Base-by-base conservation (phyloP, 2,888 invertebrate genomes). In the Periphyllus acericola region DNA sequence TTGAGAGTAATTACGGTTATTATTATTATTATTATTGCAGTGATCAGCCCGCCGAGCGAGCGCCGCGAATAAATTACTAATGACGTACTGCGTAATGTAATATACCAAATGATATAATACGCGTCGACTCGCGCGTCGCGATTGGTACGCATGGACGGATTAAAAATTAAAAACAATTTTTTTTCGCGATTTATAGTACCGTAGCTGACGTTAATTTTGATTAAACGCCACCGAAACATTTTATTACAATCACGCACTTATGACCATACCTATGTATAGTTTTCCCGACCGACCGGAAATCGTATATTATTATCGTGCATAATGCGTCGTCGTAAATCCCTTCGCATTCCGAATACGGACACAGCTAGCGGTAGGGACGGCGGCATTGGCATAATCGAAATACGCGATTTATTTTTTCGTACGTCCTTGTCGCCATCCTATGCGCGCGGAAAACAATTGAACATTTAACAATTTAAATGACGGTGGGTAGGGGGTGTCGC, bases 121-220 rank as follows among this genome's bases (percentile, higher is more conserved):
- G 14, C 52, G 3, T 60, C 46, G 78, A 34, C 78, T n/a, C 4
- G 52, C 14, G n/a, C 6, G 17, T 40, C 32, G 14, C 14, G 17
- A 66, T 46, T 6, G 36, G 11, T 46, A 19, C 55, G n/a, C 46
- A 29, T 60, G 19, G 21, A n/a, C 71, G 78, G 29, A 55, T 85
- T 79, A 85, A 79, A 85, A 85, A 85, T 68, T 71, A 71, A 78
- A 79, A 78, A 79, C 11, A 14, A 21, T 78, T 68, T 79, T 84
- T 68, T 34, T 11, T 9, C 14, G 46, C 46, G 14, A 46, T 14
- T 46, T 14, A 8, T 40, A 46, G 46, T 46, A 1, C 3, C 40
- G n/a, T 4, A 25, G 74, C 14, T 14, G 40, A 29, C 68, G 68
- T 71, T 81, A 40, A 68, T 81, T 81, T 68, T 68, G 81, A 81